Percentiles rank a stretch among this genome's conserved stretches.
phyloP scores from a whole-genome alignment of 2,888 invertebrate genomes.

The Eupithecia dodoneata region DNA sequence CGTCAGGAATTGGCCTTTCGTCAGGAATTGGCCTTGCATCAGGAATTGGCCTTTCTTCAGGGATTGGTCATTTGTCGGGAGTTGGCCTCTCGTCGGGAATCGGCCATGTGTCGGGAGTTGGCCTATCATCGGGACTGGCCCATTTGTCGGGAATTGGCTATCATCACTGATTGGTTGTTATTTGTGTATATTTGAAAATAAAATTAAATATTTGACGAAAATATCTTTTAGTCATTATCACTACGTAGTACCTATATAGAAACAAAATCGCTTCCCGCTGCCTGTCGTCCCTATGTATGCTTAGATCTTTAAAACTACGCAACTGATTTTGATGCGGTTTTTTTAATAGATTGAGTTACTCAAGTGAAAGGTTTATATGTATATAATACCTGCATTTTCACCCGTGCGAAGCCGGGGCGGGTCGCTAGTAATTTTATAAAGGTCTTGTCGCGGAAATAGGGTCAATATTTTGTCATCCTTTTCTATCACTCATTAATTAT shows the following conservation, averaged over 20 bases:
- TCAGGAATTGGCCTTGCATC: constrained; percentile 24
- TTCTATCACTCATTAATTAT: neutral
- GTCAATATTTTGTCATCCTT: neutral
- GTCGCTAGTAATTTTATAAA: neutral
- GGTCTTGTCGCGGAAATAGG: neutral
- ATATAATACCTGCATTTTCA: no score
- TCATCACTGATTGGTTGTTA: constrained; percentile 26
- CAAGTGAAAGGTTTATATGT: no score
- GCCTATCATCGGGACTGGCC: constrained; percentile 17
- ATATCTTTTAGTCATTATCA: constrained; percentile 10
- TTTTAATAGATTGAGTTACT: no score
- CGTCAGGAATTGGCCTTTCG: constrained; percentile 19
- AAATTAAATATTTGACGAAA: constrained; percentile 18
- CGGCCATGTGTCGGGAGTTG: constrained; percentile 13
- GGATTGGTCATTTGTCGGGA: constrained; percentile 10
- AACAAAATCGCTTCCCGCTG: no score
- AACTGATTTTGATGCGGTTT: no score
- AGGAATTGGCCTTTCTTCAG: constrained; percentile 22
- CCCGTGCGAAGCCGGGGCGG: no score
- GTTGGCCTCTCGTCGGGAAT: constrained; percentile 23
- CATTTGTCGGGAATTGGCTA: constrained; percentile 26
- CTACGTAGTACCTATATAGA: no score
- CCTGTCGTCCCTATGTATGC: no score
- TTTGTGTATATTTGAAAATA: constrained; percentile 13
- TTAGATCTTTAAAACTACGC: no score